These are phyloP conservation scores for Ctenochaetus hawaiiensis DNA, from an alignment of 2,797 vertebrate genomes.

Conservation along the genomic window DNA sequence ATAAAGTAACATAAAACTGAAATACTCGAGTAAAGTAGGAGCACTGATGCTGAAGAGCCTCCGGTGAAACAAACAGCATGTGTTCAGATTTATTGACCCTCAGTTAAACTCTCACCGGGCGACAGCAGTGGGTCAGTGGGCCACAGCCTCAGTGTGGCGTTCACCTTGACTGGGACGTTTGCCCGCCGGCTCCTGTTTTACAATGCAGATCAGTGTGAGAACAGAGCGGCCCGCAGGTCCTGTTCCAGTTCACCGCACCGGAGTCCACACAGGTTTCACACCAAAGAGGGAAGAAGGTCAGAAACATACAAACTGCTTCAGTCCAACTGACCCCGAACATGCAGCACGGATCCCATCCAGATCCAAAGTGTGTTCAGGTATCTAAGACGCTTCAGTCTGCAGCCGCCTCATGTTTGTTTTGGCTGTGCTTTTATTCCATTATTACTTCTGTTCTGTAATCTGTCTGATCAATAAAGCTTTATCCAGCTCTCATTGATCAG, in stretches of 20 bases:
- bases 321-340: background rate
- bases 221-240: slow-evolving; percentile 15
- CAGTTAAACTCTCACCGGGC: background rate
- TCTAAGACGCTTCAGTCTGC: too few species aligned
- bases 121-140: slow-evolving; percentile 34
- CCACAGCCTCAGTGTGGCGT: background rate
- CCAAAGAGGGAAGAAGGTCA: slow-evolving; percentile 10
- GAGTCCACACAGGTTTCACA: background rate
- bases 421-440: too few species aligned
- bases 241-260: slow-evolving; percentile 28
- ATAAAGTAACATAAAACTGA: too few species aligned
- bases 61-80: background rate
- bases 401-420: background rate
- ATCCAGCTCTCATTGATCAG: too few species aligned
- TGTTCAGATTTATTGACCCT: background rate
- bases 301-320: background rate
- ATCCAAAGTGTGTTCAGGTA: background rate
- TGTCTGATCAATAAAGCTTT: too few species aligned
- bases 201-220: slow-evolving; percentile 25
- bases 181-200: slow-evolving; percentile 1
- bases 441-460: too few species aligned
- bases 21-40: too few species aligned
- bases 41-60: background rate
- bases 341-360: background rate
- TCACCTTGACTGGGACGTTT: slow-evolving; percentile 16